Evolutionary conservation across 2,113 vertebrate species (phyloP).

Genomic region (Eptesicus fuscus): DNA sequence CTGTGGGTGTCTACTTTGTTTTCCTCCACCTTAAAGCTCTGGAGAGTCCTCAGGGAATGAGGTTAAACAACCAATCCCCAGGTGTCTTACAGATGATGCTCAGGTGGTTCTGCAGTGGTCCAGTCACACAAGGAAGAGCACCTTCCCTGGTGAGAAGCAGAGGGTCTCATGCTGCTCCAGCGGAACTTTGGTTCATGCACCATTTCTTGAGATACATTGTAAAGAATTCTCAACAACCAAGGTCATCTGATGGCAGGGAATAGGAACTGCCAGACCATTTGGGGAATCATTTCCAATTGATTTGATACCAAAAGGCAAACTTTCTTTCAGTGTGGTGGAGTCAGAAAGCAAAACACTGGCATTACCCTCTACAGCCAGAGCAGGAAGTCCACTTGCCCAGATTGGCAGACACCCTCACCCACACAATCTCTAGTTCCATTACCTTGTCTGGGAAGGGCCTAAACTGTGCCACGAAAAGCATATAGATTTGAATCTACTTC

Average conservation of each 20-base stretch:
- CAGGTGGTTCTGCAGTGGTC: neutral
- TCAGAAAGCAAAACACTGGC: neutral
- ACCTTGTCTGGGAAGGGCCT: neutral
- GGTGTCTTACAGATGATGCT: neutral
- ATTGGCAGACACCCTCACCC: neutral
- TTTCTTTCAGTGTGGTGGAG: neutral
- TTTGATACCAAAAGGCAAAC: neutral
- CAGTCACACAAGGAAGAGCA: neutral
- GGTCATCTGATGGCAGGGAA: neutral
- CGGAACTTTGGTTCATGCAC: neutral
- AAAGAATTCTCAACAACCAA: neutral
- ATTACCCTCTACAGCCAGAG: rapidly evolving
- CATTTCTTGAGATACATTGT: neutral
- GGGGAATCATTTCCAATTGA: neutral
- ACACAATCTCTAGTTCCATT: neutral
- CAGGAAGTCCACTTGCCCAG: neutral
- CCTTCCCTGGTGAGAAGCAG: neutral
- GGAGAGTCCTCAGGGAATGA: neutral
- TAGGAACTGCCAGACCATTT: neutral
- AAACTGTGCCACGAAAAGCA: neutral
- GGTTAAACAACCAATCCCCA: neutral
- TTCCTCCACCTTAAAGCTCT: neutral
- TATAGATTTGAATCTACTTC: neutral
- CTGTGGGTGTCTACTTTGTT: neutral
- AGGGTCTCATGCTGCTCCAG: neutral